Evolutionary conservation across 2,888 invertebrate genomes (phyloP), one percentile per base, ranked within the genome.

Genomic region (Graphium colonna): DNA sequence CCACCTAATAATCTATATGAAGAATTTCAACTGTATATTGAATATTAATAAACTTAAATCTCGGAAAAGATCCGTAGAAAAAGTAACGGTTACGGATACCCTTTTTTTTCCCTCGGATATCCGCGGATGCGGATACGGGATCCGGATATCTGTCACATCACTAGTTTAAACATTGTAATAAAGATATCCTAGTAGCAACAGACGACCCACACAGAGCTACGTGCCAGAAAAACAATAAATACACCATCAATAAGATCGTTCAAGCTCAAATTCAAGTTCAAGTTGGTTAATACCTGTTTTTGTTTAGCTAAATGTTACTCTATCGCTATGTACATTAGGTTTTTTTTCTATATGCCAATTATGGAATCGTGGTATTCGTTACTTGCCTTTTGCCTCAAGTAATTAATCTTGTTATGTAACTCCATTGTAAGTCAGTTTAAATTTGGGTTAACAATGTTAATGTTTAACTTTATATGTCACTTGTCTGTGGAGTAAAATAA

Each of bases 261-360:
- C 18, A 18, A 38, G 28, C 12, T 28, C n/a, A 10, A 48, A 38
- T 48, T 52, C 43, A 52, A 52, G 52, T 52, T 52, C 52, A 52
- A 28, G 38, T 52, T 16, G 18, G 41, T 41, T 46, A 43, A 13
- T 12, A 41, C 15, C 17, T 3, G 43, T 3, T n/a, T 8, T 48
- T 43, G 28, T 38, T 28, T 17, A 33, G 43, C 28, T 10, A 17
- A 36, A 36, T 36, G 36, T 36, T 36, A 13, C 36, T 36, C 3
- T 36, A 36, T 36, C 12, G 12, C 12, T n/a, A 12, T 12, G 3
- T 12, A 1, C n/a, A 7, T 36, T 36, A 7, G n/a, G 12, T 13
- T 3, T 12, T 36, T 36, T 36, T 36, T 36, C 1, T 12, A n/a
- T 3, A 36, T 9, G 8, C 9, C 7, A 36, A n/a, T n/a, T 1